Percentiles rank a stretch among this genome's conserved stretches.
phyloP scores from a whole-genome alignment of 2,888 invertebrate species.

The Loripinus fragilis region DNA sequence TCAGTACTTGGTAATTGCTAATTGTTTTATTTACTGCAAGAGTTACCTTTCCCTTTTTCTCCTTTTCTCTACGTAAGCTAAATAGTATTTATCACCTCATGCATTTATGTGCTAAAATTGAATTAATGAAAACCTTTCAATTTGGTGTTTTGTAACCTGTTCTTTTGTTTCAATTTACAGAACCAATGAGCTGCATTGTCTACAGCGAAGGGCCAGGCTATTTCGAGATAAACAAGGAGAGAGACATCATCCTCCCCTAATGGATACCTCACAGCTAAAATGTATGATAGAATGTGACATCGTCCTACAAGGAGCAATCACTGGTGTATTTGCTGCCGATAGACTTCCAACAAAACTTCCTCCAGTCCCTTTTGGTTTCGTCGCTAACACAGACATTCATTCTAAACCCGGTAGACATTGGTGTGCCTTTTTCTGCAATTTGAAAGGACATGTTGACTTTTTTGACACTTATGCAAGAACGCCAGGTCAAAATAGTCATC shows the following conservation, averaged over 20 bases:
- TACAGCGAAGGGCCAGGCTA: not conserved
- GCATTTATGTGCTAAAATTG: no score
- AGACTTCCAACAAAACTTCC: not conserved
- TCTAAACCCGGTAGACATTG: not conserved
- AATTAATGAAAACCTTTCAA: no score
- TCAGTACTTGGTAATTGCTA: not conserved
- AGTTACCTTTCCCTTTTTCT: not conserved
- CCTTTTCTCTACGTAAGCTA: no score
- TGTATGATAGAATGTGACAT: not conserved
- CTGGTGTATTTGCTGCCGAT: not conserved
- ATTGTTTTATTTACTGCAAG: not conserved
- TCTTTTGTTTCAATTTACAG: not conserved
- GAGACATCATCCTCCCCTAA: constrained; percentile 26
- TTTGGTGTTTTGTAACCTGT: no score
- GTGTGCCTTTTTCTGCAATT: no score
- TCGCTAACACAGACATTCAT: not conserved
- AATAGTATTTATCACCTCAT: no score
- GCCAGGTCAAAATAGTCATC: no score
- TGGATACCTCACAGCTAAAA: constrained; percentile 28
- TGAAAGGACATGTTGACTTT: constrained; percentile 24
- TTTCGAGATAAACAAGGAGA: constrained; percentile 24
- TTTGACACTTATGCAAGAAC: constrained; percentile 29
- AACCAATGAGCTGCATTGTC: not conserved
- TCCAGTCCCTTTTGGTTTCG: not conserved
- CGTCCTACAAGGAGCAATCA: not conserved